Evolutionary conservation across 2,888 invertebrate genomes (phyloP), one percentile per base, ranked within the genome.

Genomic region (Halictus ligatus): DNA sequence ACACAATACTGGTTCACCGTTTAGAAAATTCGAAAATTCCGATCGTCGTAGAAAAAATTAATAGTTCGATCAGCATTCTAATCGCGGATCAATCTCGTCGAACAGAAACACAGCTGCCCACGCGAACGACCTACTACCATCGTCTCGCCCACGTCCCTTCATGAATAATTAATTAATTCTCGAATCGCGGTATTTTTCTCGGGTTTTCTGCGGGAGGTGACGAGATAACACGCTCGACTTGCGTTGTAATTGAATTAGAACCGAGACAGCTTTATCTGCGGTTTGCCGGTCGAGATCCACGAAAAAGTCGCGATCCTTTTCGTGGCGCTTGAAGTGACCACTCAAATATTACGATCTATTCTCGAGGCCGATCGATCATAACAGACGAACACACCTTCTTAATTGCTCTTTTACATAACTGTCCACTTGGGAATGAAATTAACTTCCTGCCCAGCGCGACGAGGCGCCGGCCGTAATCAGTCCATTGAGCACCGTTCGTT

Each of bases 81-180:
- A 91, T 92, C 91, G 77, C 75, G 64, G 83, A 87, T 89, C 78
- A 73, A 90, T 92, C 91, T 88, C 78, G 73, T 79, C 76, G 78
- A 86, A 84, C 86, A 89, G 85, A 89, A 78, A 54, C 77, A 54
- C 75, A 75, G 46, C 60, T 73, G 71, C 92, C 92, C 81, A 92
- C 92, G 81, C 86, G 78, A 79, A 15, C 86, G 84, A 89, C 89
- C 91, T 91, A 91, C 92, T 91, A 91, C 88, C 84, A 82, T 75
- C 72, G 54, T 80, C 86, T 81, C 91, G 84, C 92, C 91, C 89
- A 92, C 93, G 83, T 54, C 77, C 80, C 78, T 71, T 91, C 91
- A 92, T 93, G 89, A 92, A 93, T 93, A 91, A 81, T 92, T 92
- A 91, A 92, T 92, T 91, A 89, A 88, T 89, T 85, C 82, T 85